Evolutionary conservation across 2,888 invertebrate species (phyloP).

Genomic region (Meliscaeva auricollis): DNA sequence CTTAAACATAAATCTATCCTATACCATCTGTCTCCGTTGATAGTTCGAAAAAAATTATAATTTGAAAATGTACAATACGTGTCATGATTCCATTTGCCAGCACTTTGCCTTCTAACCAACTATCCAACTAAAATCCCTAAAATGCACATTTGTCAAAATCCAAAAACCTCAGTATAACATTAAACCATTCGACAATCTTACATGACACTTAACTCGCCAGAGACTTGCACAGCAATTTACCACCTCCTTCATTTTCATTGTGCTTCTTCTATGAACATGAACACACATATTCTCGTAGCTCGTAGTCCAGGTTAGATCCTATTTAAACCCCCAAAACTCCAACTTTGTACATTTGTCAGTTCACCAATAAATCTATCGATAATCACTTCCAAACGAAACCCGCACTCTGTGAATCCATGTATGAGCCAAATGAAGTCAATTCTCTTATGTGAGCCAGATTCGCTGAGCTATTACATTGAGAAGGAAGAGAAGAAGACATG

Average conservation of each 20-base stretch:
- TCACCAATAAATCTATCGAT: constrained; percentile 74
- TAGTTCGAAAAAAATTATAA: neutral
- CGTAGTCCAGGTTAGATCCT: constrained; percentile 12
- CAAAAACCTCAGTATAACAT: constrained; percentile 60
- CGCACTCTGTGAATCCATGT: constrained; percentile 30
- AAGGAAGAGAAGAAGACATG: constrained; percentile 33
- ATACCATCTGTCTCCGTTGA: constrained; percentile 5
- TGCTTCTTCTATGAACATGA: neutral
- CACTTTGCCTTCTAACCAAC: constrained; percentile 6
- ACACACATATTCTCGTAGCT: neutral
- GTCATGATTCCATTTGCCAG: constrained; percentile 24
- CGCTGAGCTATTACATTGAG: constrained; percentile 36
- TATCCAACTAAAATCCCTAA: constrained; percentile 52
- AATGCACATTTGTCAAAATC: constrained; percentile 74
- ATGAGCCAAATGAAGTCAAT: constrained; percentile 69
- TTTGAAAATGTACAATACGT: neutral
- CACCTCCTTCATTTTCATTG: constrained; percentile 36
- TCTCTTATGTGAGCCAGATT: constrained; percentile 39
- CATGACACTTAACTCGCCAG: constrained; percentile 75
- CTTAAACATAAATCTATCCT: neutral
- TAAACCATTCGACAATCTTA: constrained; percentile 74
- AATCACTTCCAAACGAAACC: constrained; percentile 66
- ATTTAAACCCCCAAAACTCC: constrained; percentile 28
- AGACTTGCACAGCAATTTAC: constrained; percentile 58
- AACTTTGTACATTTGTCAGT: constrained; percentile 44